Conservation (phyloP, 1,140 invertebrate genomes). For the Araneus ventricosus region DNA sequence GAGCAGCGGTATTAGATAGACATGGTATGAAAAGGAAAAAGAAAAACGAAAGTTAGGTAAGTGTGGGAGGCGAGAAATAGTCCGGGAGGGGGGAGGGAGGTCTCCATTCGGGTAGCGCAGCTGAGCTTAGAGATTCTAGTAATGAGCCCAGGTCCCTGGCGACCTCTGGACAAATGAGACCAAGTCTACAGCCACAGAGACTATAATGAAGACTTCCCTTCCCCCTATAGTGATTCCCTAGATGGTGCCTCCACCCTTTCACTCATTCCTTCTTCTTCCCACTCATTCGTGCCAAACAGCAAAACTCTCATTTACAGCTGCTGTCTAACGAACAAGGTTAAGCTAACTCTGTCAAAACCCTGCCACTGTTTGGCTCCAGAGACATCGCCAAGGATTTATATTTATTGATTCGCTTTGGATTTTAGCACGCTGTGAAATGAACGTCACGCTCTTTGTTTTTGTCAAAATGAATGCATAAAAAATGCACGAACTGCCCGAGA, state of each 20-base stretch:
- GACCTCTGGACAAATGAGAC: constrained; percentile 75
- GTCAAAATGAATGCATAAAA: too few relatives aligned
- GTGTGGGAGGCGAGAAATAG: constrained; percentile 66
- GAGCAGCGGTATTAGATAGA: constrained; percentile 56
- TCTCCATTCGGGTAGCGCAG: constrained; percentile 63
- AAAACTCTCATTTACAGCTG: constrained; percentile 66
- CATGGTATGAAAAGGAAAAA: constrained; percentile 66
- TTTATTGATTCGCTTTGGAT: constrained; percentile 41
- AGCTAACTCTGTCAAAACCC: constrained; percentile 64
- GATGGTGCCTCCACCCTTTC: constrained; percentile 65
- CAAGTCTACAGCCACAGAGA: constrained; percentile 69
- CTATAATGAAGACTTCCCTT: constrained; percentile 74
- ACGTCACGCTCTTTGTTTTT: not conserved
- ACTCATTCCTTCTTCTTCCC: constrained; percentile 42
- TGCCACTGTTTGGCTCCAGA: constrained; percentile 32
- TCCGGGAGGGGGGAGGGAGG: constrained; percentile 38
- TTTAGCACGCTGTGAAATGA: constrained; percentile 3
- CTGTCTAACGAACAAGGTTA: constrained; percentile 50
- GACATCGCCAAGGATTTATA: constrained; percentile 5
- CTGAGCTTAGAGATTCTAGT: constrained; percentile 74
- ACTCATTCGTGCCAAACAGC: constrained; percentile 65
- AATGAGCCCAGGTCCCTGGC: constrained; percentile 71
- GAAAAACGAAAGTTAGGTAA: constrained; percentile 65
- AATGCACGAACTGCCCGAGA: too few relatives aligned
- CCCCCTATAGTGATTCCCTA: constrained; percentile 60